Base-by-base conservation (phyloP, 2,888 invertebrate genomes). In the Abscondita cerata region DNA sequence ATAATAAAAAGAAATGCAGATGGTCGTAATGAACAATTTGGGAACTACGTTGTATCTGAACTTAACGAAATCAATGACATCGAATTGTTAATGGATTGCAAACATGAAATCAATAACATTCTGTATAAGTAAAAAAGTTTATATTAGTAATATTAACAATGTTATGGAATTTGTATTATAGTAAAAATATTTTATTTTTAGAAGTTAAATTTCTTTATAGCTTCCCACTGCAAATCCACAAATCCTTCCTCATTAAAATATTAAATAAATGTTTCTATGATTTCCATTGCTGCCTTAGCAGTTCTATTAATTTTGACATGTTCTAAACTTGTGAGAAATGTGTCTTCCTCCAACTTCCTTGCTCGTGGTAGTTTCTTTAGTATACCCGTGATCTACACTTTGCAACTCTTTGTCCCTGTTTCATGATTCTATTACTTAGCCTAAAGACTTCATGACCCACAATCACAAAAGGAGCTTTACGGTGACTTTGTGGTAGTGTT, bases 151-250 rank as follows among this genome's bases (percentile, higher is more conserved):
- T 16, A 6, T 25, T 25, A 25, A 25, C 25, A 25, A 25, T 25
- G 25, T 25, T 4, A 25, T 25, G 25, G 25, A 25, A 25, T 25
- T 25, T 25, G 1, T 13, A 41, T 16, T 41, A 25, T 12, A 41
- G 15, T 41, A 41, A 41, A 41, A 15, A 41, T 15, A 41, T 41
- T 41, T 25, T 25, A 25, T 25, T 25, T 25, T 41, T 16, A 41
- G 8, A 41, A 41, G 41, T 41, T 41, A 41, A 41, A 41, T 41
- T 41, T 41, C 16, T 41, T 41, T 16, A 41, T 16, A 8, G 41
- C 41, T 38, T 38, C 38, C 38, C 38, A 38, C 9, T 38, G 38
- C 38, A n/a, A 38, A 2, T 4, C 4, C n/a, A 38, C 38, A n/a
- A n/a, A n/a, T n/a, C n/a, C n/a, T n/a, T n/a, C n/a, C n/a, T n/a